These are phyloP conservation scores for Sphaerophoria taeniata DNA, from an alignment of 2,888 invertebrate species.

Conservation along the genomic window DNA sequence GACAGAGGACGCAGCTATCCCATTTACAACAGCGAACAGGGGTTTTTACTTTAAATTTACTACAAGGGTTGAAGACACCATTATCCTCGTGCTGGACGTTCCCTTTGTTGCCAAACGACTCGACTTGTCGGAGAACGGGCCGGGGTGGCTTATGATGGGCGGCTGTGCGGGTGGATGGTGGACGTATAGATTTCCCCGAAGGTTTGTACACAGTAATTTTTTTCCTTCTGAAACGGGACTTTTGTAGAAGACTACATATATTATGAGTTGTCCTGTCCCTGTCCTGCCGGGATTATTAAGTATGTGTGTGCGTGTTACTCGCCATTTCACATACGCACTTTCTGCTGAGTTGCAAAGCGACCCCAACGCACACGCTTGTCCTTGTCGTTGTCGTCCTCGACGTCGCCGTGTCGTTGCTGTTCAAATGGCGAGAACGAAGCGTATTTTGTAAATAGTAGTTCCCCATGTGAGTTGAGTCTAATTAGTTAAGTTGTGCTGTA, in stretches of 20 bases:
- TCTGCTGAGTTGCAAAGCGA: background rate
- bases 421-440: background rate
- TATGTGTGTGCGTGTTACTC: conserved; percentile 60
- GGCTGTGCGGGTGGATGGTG: conserved; percentile 16
- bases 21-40: conserved; percentile 28
- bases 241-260: conserved; percentile 20
- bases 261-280: conserved; percentile 51
- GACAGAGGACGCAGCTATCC: background rate
- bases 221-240: conserved; percentile 63
- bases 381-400: background rate
- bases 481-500: conserved; percentile 74
- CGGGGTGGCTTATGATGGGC: background rate
- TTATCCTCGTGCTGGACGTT: conserved; percentile 51
- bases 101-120: conserved; percentile 2
- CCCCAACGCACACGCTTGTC: conserved; percentile 21
- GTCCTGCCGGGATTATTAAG: background rate
- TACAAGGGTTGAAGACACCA: conserved; percentile 69
- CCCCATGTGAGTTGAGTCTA: conserved; percentile 74
- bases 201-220: conserved; percentile 43
- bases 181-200: conserved; percentile 64
- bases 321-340: conserved; percentile 52
- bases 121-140: background rate
- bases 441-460: conserved; percentile 64
- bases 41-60: conserved; percentile 66
- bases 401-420: no score